A percentile compares a stretch with the other conserved stretches of the same genome.
These are phyloP conservation scores for Xestia rhomboidea DNA, from an alignment of 2,888 invertebrate species.

Conservation along the genomic window DNA sequence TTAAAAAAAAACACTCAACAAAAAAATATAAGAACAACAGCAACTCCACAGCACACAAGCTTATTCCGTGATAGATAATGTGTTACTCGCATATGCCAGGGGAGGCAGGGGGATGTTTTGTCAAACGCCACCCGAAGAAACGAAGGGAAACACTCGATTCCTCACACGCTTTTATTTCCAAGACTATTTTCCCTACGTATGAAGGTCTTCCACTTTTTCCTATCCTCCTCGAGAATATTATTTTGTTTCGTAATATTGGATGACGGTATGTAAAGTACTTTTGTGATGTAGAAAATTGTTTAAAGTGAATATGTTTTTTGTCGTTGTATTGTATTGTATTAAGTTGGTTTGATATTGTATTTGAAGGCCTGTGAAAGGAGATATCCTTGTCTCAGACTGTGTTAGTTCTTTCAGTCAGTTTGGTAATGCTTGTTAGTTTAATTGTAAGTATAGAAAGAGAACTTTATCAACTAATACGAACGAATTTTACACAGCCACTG, in stretches of 20 bases:
- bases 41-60: constrained; percentile 74
- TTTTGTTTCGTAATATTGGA: constrained; percentile 69
- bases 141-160: constrained; percentile 74
- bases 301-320: constrained; percentile 58
- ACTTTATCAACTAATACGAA: not conserved
- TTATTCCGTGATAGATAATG: constrained; percentile 88
- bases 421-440: not conserved
- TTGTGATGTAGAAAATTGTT: constrained; percentile 67
- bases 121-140: constrained; percentile 85
- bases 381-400: constrained; percentile 1
- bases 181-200: constrained; percentile 65
- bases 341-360: constrained; percentile 27
- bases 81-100: constrained; percentile 86
- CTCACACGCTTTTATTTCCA: constrained; percentile 70
- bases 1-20: constrained; percentile 9
- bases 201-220: constrained; percentile 67
- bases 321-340: constrained; percentile 56
- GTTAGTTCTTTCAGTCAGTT: not conserved
- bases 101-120: constrained; percentile 83
- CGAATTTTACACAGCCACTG: no score
- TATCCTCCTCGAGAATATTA: constrained; percentile 62
- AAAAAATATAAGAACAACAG: constrained; percentile 27
- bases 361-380: constrained; percentile 14
- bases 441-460: not conserved
- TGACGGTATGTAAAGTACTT: constrained; percentile 64